phyloP scores from a whole-genome alignment of 2,888 invertebrate genomes.

The Limnephilus marmoratus region DNA sequence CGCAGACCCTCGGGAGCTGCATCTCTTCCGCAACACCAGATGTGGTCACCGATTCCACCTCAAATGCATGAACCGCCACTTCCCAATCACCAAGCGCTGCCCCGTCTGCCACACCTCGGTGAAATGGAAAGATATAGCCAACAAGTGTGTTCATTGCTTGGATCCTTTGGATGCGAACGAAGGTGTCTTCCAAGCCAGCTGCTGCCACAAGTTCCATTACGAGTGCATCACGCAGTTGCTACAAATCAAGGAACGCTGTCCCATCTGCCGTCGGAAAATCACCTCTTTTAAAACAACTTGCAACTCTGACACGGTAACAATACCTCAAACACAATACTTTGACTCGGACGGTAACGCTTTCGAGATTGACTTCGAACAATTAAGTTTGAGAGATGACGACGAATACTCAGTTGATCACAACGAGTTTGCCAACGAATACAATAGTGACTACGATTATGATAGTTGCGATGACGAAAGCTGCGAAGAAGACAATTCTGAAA shows the following conservation, averaged over 20 bases:
- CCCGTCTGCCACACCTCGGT: neutral
- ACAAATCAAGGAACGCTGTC: neutral
- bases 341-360: neutral
- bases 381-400: neutral
- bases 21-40: neutral
- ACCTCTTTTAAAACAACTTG: neutral
- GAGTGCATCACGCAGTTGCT: neutral
- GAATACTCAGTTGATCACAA: neutral
- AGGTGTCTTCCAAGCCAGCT: neutral
- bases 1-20: neutral
- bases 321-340: neutral
- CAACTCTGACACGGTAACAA: neutral
- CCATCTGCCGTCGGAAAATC: conserved; percentile 16
- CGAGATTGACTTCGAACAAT: neutral
- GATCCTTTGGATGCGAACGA: neutral
- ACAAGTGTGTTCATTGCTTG: conserved; percentile 29
- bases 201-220: neutral
- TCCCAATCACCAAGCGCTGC: conserved; percentile 4
- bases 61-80: conserved; percentile 3
- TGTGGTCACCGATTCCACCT: conserved; percentile 17
- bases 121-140: neutral
- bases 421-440: neutral
- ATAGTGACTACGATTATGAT: neutral
- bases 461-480: neutral
- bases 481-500: neutral